Evolutionary conservation across 1,140 invertebrate species (phyloP).

Genomic region (Formica exsecta): DNA sequence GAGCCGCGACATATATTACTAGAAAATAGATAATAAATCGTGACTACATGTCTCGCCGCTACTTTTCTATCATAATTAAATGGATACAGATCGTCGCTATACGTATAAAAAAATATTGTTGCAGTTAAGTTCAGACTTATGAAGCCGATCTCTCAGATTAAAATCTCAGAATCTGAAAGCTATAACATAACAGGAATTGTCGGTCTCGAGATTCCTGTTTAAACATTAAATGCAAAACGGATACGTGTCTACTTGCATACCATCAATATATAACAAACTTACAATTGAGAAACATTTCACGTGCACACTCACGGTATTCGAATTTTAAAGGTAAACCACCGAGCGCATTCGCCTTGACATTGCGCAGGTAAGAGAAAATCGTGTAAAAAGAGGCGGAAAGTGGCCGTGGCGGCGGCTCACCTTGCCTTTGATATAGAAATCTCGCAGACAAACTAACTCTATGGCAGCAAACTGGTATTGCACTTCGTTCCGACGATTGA

Average conservation of each 20-base stretch:
- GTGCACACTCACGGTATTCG: background rate
- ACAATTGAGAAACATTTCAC: background rate
- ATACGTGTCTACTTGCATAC: background rate
- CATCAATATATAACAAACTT: background rate
- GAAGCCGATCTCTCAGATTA: background rate
- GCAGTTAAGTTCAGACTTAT: too few relatives aligned
- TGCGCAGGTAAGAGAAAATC: constrained; percentile 63
- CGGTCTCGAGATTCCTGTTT: background rate
- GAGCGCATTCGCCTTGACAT: constrained; percentile 67
- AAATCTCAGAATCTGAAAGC: background rate
- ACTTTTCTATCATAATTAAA: background rate
- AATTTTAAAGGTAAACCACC: constrained; percentile 21
- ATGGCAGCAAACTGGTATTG: constrained; percentile 1
- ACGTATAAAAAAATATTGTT: background rate
- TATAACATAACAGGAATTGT: background rate
- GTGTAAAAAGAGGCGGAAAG: constrained; percentile 32
- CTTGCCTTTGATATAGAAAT: constrained; percentile 69
- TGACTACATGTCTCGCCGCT: background rate
- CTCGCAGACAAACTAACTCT: constrained; percentile 40
- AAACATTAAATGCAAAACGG: background rate
- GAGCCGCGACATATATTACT: background rate
- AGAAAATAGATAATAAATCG: constrained; percentile 17
- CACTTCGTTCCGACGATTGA: constrained; percentile 3
- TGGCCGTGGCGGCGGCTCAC: constrained; percentile 50
- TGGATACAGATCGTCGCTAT: background rate